Base-by-base conservation (phyloP, 2,113 vertebrate genomes). In the Cromileptes altivelis region DNA sequence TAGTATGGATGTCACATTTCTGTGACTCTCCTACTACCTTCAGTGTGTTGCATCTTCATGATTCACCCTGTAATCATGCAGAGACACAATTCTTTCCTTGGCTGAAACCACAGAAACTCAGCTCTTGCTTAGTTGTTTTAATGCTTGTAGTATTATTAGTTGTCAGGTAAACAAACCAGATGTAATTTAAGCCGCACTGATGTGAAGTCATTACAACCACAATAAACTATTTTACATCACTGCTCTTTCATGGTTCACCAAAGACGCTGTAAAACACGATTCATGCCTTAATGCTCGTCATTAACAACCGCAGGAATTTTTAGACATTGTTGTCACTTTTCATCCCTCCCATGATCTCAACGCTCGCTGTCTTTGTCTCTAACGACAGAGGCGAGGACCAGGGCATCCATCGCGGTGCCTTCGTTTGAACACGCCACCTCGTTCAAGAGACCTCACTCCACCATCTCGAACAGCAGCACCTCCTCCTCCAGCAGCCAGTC, bases 381-480 rank as follows among this genome's bases (percentile, higher is more conserved):
- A 0, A 52, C 8, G 0, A 61, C 84, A 97, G 96, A 96, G 88
- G 92, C 94, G 0, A 89, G 94, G 72, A 91, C 86, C 15, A 91
- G 91, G 33, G 95, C 95, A 0, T 94, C 95, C 56, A 87, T 94
- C 1, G 93, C 93, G 0, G 94, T 94, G 65, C 88, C 96, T 45
- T 94, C 94, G 0, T 94, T 93, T 71, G 95, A 96, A 53, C 93
- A 96, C 64, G 87, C 82, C 47, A 69, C 91, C 1, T 94, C 95
- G 0, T 95, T 96, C 79, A 97, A 97, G 89, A 94, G 96, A 42
- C 96, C 95, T 0, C 96, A 97, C 89, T 97, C 96, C 78, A 96
- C 96, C 52, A 95, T 97, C 93, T 96, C 96, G 63, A 96, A 95
- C 93, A 96, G 96, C 93, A 97, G 96, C 93, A 96, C 95, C 6